Evolutionary conservation across 1,140 invertebrate genomes (phyloP), one percentile per base, ranked within the genome.

Genomic region (Euborellia annulipes): DNA sequence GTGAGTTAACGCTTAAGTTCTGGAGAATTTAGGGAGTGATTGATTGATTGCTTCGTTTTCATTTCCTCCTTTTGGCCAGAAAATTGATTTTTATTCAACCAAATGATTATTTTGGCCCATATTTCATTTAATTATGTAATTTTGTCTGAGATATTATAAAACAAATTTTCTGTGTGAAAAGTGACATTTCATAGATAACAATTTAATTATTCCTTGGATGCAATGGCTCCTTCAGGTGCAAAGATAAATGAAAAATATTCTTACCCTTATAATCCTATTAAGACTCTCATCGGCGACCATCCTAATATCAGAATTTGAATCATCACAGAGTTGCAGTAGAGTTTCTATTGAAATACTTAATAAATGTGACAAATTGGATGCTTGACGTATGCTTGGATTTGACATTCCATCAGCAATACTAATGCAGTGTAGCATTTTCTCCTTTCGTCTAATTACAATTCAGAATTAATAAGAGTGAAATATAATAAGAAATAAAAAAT

Each of bases 211-310:
- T n/a, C n/a, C n/a, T n/a, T n/a, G n/a, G n/a, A n/a, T n/a, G n/a
- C n/a, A n/a, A n/a, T n/a, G n/a, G n/a, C n/a, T n/a, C n/a, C n/a
- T n/a, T n/a, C n/a, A n/a, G n/a, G n/a, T n/a, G n/a, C n/a, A n/a
- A n/a, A n/a, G n/a, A n/a, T n/a, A n/a, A n/a, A 27, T 27, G 23
- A 6, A 27, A 27, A 27, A 27, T 4, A 6, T 4, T 46, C 60
- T 56, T 60, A 82, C 78, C 62, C 80, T 74, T 54, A 85, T 81
- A 45, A 83, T 78, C 62, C 73, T 74, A 56, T 85, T 85, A 0
- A 88, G 64, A 57, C 78, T 82, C 63, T 87, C 84, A 62, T 85
- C 80, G 23, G 82, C 81, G 37, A 78, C 72, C 63, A 82, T 79
- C 40, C 82, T 64, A 18, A 85, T 72, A 62, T 85, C 79, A n/a